Evolutionary conservation across 2,113 vertebrate genomes (phyloP), one percentile per base, ranked within the genome.

Genomic region (Baryphthengus martii): DNA sequence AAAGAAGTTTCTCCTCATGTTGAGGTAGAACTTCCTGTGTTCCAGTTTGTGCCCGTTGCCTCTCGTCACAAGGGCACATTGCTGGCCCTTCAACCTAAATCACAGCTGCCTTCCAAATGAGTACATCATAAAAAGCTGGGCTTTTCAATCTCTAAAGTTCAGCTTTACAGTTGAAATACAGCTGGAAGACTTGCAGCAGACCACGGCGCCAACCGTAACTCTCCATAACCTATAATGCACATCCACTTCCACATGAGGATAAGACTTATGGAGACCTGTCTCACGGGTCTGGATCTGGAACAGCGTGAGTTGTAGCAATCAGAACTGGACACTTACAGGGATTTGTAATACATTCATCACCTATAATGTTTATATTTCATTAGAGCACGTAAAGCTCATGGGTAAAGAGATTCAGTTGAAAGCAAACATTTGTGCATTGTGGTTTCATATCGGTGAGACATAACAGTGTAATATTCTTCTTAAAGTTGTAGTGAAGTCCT

Each of bases 341-440:
- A 33, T 29, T 37, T 75, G 62, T 7, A n/a, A 31, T 31, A 33
- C 19, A 31, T 71, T 79, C 23, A 71, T 71, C 19, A 66, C 14
- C 28, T 47, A 20, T 12, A 42, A 18, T 0, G 1, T n/a, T 56
- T 75, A 10, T 18, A 10, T 59, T 63, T 79, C 19, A 7, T 47
- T 39, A 47, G 10, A 55, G 31, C 18, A 31, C 0, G 2, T 0
- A 49, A 56, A 12, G n/a, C 16, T 35, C n/a, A 19, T 0, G 10
- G 28, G 53, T 17, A 5, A 31, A 31, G 45, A 29, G 53, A 40
- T 21, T 80, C 3, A 7, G 13, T 0, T 52, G 31, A 44, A 84
- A 80, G 39, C 10, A 26, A 5, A 7, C n/a, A 63, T 8, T 44
- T 44, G 28, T 39, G 37, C n/a, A 35, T n/a, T 29, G 9, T 3